Base-by-base conservation (phyloP, 2,113 vertebrate genomes). In the Corythornis vintsioides region DNA sequence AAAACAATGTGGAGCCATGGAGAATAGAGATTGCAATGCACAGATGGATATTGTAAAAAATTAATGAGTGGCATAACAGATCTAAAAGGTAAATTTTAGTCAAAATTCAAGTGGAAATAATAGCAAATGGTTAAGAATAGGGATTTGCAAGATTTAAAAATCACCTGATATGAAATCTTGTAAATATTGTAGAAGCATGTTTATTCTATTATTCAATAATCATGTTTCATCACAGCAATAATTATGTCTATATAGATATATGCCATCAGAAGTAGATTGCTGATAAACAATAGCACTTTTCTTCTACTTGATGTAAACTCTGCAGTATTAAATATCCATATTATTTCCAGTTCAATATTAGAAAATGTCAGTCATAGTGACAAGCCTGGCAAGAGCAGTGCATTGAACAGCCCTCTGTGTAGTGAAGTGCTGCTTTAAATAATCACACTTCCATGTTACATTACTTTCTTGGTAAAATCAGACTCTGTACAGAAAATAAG, bases 1-100 rank as follows among this genome's bases (percentile, higher is more conserved):
- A 98, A 97, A 98, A 98, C 95, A 97, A 97, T 95, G 94, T 94
- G 94, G 96, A 97, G 91, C 97, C 97, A 94, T 96, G 91, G 97
- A 98, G 97, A 98, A 98, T 95, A 97, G 95, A 97, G 97, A 97
- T 95, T 96, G 97, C 94, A 96, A 97, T 96, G 97, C 97, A 97
- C 98, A 98, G 98, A 98, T 98, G 98, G 98, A 97, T 98, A 98
- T 96, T 98, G 98, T 98, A 98, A 98, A 98, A 98, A 98, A 98
- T 98, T 98, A 97, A 98, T 98, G 98, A 98, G 97, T 97, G 93
- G 95, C 94, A 81, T 98, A 97, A 97, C 96, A 98, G 97, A 98
- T 98, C 97, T 98, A 97, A 98, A 98, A 98, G 97, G 98, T 97
- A 97, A 97, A 97, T 98, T 98, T 98, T 98, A 97, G 97, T 97